These are phyloP conservation scores for Cryptus viduatorius DNA, from an alignment of 2,888 invertebrate species.

Conservation along the genomic window DNA sequence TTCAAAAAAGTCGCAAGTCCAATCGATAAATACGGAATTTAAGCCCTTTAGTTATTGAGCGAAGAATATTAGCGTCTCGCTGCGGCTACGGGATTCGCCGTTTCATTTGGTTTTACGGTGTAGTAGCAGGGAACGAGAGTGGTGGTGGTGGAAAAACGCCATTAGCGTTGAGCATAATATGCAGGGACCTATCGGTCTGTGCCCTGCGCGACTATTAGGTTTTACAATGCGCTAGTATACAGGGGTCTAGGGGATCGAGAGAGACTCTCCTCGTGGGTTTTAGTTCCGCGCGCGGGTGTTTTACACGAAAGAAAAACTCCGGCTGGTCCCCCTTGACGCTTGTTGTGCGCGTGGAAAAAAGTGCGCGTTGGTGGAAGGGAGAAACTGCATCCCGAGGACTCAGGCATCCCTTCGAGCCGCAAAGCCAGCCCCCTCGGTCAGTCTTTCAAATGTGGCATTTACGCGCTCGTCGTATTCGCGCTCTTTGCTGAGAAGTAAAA, in stretches of 20 bases:
- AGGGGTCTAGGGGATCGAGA: slow-evolving; percentile 42
- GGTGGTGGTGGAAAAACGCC: slow-evolving; percentile 58
- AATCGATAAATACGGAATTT: neutral
- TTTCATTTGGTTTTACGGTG: neutral
- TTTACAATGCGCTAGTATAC: slow-evolving; percentile 27
- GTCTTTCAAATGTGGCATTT: slow-evolving; percentile 71
- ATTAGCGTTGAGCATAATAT: slow-evolving; percentile 43
- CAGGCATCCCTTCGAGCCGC: slow-evolving; percentile 67
- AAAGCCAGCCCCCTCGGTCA: slow-evolving; percentile 70
- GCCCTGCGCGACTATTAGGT: slow-evolving; percentile 29
- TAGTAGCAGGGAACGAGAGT: slow-evolving; percentile 1
- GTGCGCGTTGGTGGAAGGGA: slow-evolving; percentile 53
- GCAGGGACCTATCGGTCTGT: slow-evolving; percentile 17
- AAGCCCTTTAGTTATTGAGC: neutral
- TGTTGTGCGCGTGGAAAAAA: slow-evolving; percentile 7
- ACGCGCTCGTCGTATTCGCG: slow-evolving; percentile 63
- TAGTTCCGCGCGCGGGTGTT: slow-evolving; percentile 52
- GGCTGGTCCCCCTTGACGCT: slow-evolving; percentile 5
- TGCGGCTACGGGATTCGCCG: neutral
- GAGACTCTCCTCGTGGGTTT: slow-evolving; percentile 42
- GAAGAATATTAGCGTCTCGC: neutral
- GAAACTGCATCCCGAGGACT: slow-evolving; percentile 66
- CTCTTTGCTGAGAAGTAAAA: slow-evolving; percentile 39
- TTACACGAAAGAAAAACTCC: slow-evolving; percentile 32
- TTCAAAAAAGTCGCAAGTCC: too few species aligned